A percentile compares a stretch with the other conserved stretches of the same genome.
Evolutionary conservation across 2,888 invertebrate genomes (phyloP).

Genomic region (Eudasyphora cyanicolor): DNA sequence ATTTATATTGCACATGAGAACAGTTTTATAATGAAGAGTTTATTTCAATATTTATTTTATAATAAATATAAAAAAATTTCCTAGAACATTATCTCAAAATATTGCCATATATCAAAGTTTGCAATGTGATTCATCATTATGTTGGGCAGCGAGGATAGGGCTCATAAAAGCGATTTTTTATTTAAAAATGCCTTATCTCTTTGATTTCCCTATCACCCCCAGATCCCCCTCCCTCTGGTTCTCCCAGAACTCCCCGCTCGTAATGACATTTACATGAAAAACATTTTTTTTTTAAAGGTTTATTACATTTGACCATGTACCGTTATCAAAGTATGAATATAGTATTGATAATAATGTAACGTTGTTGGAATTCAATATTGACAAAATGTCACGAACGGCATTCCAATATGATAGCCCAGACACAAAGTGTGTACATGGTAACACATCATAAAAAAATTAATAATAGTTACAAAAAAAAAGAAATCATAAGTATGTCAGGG

Average conservation of each 20-base stretch:
- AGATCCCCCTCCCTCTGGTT: neutral
- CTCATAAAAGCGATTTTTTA: too few species aligned
- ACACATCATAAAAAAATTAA: neutral
- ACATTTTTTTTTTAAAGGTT: constrained; percentile 32
- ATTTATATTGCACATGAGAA: too few species aligned
- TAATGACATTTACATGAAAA: neutral
- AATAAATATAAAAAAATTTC: too few species aligned
- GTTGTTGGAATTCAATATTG: constrained; percentile 37
- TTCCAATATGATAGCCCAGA: constrained; percentile 16
- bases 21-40: too few species aligned
- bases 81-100: constrained; percentile 12
- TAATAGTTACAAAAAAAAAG: neutral
- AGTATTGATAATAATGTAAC: constrained; percentile 3
- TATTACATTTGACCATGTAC: constrained; percentile 40
- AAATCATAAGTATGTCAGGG: constrained; percentile 52
- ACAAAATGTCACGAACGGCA: constrained; percentile 22
- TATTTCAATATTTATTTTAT: too few species aligned
- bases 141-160: neutral
- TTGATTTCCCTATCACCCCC: neutral
- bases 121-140: constrained; percentile 14
- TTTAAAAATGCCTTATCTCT: constrained; percentile 11
- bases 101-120: neutral
- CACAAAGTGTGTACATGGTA: neutral
- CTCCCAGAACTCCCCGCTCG: neutral
- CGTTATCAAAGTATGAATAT: neutral